Evolutionary conservation across 2,797 vertebrate genomes (phyloP).

Genomic region (Gymnocypris eckloni): DNA sequence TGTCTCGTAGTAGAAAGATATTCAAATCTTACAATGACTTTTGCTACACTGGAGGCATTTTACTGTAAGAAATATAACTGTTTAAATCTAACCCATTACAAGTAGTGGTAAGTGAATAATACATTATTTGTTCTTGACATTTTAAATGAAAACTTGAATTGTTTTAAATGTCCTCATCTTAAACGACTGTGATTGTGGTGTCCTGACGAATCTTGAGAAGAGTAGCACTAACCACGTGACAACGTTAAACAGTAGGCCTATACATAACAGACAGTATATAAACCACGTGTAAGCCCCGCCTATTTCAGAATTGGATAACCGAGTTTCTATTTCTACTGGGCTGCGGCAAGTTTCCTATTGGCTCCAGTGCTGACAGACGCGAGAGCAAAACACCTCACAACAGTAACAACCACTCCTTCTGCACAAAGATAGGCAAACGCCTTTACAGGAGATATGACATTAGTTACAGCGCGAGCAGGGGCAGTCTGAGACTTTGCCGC

Average conservation of each 20-base stretch:
- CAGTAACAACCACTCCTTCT: background rate
- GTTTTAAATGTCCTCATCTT: background rate
- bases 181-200: background rate
- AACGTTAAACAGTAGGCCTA: background rate
- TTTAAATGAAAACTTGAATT: too few relatives aligned
- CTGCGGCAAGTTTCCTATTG: conserved; percentile 35
- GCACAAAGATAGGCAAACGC: background rate
- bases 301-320: background rate
- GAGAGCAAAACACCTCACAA: conserved; percentile 1
- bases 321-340: background rate
- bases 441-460: background rate
- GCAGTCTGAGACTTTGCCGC: background rate
- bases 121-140: background rate
- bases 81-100: too few relatives aligned
- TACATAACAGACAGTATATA: background rate
- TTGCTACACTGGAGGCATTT: background rate
- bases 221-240: conserved; percentile 4
- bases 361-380: background rate
- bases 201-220: background rate
- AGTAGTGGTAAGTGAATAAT: background rate
- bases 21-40: background rate
- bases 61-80: background rate
- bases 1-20: background rate
- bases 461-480: background rate
- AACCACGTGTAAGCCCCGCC: background rate